A percentile compares a stretch with the other conserved stretches of the same genome.
phyloP scores from a whole-genome alignment of 2,888 invertebrate species.

The Calliphora vomitoria region DNA sequence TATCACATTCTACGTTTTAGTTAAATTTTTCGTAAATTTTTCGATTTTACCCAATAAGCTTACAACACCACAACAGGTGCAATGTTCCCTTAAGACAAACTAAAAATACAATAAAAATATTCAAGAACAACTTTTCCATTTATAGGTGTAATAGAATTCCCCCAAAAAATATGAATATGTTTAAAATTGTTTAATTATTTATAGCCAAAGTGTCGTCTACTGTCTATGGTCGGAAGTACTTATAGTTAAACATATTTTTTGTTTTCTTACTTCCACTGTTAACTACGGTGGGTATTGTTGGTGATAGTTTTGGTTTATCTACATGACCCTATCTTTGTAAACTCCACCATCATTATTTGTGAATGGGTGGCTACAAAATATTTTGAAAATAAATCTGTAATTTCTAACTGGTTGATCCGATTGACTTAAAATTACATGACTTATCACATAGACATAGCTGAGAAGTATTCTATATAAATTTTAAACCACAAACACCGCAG shows the following conservation, averaged over 20 bases:
- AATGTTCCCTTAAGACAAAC: not conserved
- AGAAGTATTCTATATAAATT: no score
- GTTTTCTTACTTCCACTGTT: not conserved
- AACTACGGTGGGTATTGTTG: not conserved
- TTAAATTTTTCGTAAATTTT: not conserved
- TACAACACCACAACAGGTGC: not conserved
- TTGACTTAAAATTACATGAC: no score
- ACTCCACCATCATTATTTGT: no score
- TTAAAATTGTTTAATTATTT: slow-evolving; percentile 1
- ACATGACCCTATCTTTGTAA: not conserved
- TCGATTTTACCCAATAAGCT: slow-evolving; percentile 1
- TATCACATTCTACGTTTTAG: not conserved
- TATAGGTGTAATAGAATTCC: not conserved
- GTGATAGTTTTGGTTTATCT: not conserved
- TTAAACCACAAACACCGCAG: no score
- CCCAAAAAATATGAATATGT: not conserved
- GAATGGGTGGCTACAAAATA: no score
- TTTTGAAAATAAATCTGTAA: no score
- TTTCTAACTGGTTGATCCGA: no score
- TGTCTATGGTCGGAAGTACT: slow-evolving; percentile 11
- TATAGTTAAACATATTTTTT: not conserved
- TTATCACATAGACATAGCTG: no score
- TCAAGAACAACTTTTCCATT: not conserved
- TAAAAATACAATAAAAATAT: not conserved
- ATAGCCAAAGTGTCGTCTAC: not conserved